Base-by-base conservation (phyloP, 2,797 vertebrate species). In the Cuniculus paca region DNA sequence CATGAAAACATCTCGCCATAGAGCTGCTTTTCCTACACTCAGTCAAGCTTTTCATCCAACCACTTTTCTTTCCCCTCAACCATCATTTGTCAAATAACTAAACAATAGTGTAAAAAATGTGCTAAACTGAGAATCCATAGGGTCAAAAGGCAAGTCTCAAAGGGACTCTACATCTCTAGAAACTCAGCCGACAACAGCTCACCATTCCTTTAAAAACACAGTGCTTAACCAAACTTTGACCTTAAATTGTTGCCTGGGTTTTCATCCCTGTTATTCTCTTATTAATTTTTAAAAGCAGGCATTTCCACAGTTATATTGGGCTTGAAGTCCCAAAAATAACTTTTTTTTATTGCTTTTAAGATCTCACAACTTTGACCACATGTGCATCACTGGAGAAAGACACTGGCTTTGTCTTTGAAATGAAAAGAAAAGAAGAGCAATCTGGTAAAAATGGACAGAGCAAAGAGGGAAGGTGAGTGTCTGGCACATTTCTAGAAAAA, bases 281-380 rank as follows among this genome's bases (percentile, higher is more conserved):
- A 95, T 93, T 96, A 94, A 95, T 77, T 87, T 97, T 97, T 26
- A 93, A 91, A 96, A 48, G 6, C 34, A 95, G 52, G 9, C 42
- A 87, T 91, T 77, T 85, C 80, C 42, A 93, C 28, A 26, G 48
- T 84, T 83, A 77, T 28, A 48, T 4, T 90, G 20, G 42, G 17
- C 61, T 93, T 89, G 82, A 84, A 78, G 39, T 28, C 24, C 48
- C 12, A 24, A 75, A 88, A 77, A 86, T 20, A 93, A 13, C 17
- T 19, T 52, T 7, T 2, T 48, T 42, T 74, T 91, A 77, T 50
- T 75, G 17, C n/a, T 93, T 88, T 93, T 84, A 96, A 75, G 20
- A 88, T 96, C 91, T 96, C 90, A 61, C 50, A 90, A 72, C 54
- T 96, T 89, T 96, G 63, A 85, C 52, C 72, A 50, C 52, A 36